These are phyloP conservation scores for Coronaproctus castanopsis DNA, from an alignment of 2,888 invertebrate genomes.

Conservation along the genomic window DNA sequence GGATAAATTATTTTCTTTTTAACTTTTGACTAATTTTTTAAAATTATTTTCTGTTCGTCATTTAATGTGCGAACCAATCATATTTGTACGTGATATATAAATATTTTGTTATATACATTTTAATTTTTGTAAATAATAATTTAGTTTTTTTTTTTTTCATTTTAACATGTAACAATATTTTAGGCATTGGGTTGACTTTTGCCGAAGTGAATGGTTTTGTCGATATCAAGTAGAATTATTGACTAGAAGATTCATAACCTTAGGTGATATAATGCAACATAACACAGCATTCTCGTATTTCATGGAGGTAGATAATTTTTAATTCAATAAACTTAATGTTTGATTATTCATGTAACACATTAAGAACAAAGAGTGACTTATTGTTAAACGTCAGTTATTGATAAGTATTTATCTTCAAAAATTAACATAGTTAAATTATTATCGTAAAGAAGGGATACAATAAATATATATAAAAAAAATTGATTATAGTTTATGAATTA, in stretches of 20 bases:
- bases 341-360: slow-evolving; percentile 1
- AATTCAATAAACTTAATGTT: no score
- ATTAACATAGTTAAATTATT: slow-evolving; percentile 2
- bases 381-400: no score
- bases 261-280: slow-evolving; percentile 76
- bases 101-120: background rate
- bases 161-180: slow-evolving; percentile 19
- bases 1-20: no score
- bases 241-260: slow-evolving; percentile 52
- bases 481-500: no score
- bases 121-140: no score
- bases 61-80: background rate
- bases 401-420: background rate
- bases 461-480: no score
- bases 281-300: slow-evolving; percentile 82
- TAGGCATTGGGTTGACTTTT: slow-evolving; percentile 55
- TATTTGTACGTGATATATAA: background rate
- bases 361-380: background rate
- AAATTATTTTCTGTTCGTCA: no score
- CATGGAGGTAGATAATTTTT: slow-evolving; percentile 52
- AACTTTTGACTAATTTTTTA: no score
- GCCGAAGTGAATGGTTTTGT: slow-evolving; percentile 66
- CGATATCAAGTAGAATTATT: slow-evolving; percentile 85
- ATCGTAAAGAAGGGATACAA: no score
- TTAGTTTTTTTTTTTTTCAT: background rate